phyloP scores from a whole-genome alignment of 1,140 invertebrate species.

The Anastrepha obliqua region DNA sequence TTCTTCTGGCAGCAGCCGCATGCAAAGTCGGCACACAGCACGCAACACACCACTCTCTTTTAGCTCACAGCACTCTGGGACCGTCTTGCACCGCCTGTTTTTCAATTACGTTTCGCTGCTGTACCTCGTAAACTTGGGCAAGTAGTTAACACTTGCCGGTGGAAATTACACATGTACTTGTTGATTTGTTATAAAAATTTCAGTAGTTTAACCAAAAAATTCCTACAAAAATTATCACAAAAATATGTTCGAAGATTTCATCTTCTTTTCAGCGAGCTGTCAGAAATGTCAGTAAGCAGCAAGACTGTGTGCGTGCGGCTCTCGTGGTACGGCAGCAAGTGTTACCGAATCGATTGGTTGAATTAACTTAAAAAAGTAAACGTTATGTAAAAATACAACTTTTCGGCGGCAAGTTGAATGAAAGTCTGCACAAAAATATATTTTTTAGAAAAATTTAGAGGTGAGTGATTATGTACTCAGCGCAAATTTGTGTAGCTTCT shows the following conservation, averaged over 20 bases:
- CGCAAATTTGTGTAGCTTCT: too few relatives aligned
- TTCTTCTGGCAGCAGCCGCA: slow-evolving; percentile 44
- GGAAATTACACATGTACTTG: background rate
- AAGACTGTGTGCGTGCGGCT: slow-evolving; percentile 12
- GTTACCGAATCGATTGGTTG: background rate
- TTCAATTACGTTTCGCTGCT: background rate
- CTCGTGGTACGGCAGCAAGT: background rate
- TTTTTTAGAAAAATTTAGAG: too few relatives aligned
- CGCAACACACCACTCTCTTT: slow-evolving; percentile 22
- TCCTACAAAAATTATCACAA: background rate
- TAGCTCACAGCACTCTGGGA: slow-evolving; percentile 10
- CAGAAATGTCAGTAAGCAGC: slow-evolving; percentile 19
- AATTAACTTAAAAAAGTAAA: too few relatives aligned
- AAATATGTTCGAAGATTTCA: slow-evolving; percentile 46
- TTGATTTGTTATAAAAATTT: slow-evolving; percentile 15
- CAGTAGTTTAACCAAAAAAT: slow-evolving; percentile 16
- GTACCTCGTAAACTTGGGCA: background rate
- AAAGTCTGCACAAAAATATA: too few relatives aligned
- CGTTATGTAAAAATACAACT: too few relatives aligned
- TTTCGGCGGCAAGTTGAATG: too few relatives aligned
- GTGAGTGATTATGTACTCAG: too few relatives aligned
- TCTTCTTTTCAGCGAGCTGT: slow-evolving; percentile 49
- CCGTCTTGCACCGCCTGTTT: slow-evolving; percentile 50
- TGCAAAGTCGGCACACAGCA: slow-evolving; percentile 35
- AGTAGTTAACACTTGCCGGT: background rate